phyloP scores from a whole-genome alignment of 2,888 invertebrate species.

The Ecliptopera silaceata region DNA sequence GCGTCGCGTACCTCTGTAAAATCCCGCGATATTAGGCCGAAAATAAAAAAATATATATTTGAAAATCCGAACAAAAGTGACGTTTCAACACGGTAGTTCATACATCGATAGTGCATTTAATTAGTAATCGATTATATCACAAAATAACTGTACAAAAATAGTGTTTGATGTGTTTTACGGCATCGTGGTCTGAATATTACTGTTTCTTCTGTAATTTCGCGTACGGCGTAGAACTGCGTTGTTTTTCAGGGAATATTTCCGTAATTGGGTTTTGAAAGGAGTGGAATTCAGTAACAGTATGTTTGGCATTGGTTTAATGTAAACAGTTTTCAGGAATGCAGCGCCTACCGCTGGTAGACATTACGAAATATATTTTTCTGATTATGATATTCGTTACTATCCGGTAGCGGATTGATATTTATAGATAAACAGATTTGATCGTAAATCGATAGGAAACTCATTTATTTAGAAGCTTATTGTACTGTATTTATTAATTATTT shows the following conservation, averaged over 20 bases:
- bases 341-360: background rate
- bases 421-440: conserved; percentile 16
- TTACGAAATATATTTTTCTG: conserved; percentile 3
- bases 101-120: conserved; percentile 28
- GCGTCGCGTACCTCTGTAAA: conserved; percentile 65
- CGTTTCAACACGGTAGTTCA: conserved; percentile 8
- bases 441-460: conserved; percentile 8
- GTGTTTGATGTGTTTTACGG: conserved; percentile 71
- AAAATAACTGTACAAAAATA: conserved; percentile 70
- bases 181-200: conserved; percentile 62
- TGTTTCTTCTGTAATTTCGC: conserved; percentile 47
- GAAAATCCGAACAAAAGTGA: conserved; percentile 30
- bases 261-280: conserved; percentile 29
- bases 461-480: background rate
- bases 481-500: background rate
- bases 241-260: conserved; percentile 39
- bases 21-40: conserved; percentile 55
- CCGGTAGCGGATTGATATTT: conserved; percentile 1
- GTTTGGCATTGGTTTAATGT: conserved; percentile 14
- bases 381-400: conserved; percentile 8
- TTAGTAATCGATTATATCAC: conserved; percentile 53
- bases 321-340: conserved; percentile 18
- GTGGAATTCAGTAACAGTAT: conserved; percentile 13
- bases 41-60: conserved; percentile 38
- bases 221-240: conserved; percentile 34